Percentiles rank a stretch among this genome's conserved stretches.
phyloP scores from a whole-genome alignment of 2,113 vertebrate species.

The Pandion haliaetus region DNA sequence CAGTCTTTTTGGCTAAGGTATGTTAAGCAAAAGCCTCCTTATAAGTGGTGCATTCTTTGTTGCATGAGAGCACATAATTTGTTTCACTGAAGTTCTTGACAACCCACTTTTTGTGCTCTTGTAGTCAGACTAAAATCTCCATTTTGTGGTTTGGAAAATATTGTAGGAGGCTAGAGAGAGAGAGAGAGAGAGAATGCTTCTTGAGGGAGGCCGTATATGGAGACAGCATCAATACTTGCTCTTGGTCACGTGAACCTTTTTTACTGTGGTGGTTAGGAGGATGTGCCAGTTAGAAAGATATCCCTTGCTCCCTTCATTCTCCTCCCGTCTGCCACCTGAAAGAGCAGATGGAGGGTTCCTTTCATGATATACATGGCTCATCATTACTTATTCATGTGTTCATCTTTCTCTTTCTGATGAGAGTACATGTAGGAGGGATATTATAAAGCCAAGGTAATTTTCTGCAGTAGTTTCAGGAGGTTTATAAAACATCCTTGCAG shows the following conservation, averaged over 20 bases:
- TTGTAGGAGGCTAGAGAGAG: background rate
- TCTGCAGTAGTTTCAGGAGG: slow-evolving; percentile 37
- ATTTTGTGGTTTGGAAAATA: background rate
- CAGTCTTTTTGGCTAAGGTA: background rate
- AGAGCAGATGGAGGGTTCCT: slow-evolving; percentile 53
- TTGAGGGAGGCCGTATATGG: background rate
- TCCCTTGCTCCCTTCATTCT: background rate
- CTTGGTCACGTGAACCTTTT: background rate
- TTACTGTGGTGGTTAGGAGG: background rate
- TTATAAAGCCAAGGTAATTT: slow-evolving; percentile 53
- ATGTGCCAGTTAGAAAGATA: background rate
- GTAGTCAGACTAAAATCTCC: background rate
- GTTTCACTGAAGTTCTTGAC: slow-evolving; percentile 21
- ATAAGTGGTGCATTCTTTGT: background rate
- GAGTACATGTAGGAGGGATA: slow-evolving; percentile 43
- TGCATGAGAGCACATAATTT: background rate
- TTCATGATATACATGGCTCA: background rate
- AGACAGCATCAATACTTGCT: background rate
- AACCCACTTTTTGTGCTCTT: background rate
- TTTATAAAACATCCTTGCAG: slow-evolving; percentile 57
- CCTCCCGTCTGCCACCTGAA: background rate
- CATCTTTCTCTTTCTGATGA: slow-evolving; percentile 46
- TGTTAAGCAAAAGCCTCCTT: background rate
- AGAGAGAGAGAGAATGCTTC: background rate
- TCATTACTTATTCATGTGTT: slow-evolving; percentile 60